Evolutionary conservation across 2,797 vertebrate genomes (phyloP).

Genomic region (Esox masquinongy): DNA sequence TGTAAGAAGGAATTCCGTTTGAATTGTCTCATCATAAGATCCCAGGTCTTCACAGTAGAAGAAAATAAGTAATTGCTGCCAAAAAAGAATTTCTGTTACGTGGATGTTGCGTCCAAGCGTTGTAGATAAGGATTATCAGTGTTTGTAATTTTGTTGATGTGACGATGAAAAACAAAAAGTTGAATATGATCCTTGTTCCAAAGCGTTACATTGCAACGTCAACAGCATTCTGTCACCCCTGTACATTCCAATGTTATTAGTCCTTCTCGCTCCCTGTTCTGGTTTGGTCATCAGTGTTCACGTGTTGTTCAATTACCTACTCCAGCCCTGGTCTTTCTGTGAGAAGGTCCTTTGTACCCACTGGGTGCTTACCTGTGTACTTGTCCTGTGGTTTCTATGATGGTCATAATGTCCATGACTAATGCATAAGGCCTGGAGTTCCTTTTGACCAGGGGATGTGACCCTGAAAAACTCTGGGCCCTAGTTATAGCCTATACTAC

Average conservation of each 20-base stretch:
- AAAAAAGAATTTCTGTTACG: conserved; percentile 28
- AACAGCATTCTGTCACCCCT: not conserved
- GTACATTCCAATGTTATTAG: not conserved
- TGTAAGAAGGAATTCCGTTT: conserved; percentile 16
- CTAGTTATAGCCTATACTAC: not conserved
- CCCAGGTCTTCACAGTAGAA: not conserved
- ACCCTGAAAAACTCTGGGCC: not conserved
- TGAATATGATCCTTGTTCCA: conserved; percentile 21
- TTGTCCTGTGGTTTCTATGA: conserved; percentile 48
- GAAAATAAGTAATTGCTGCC: conserved; percentile 45
- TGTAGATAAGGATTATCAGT: conserved; percentile 17
- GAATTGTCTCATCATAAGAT: not conserved
- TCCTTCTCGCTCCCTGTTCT: not conserved
- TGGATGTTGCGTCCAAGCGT: not conserved
- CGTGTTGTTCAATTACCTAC: not conserved
- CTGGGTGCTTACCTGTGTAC: conserved; percentile 48
- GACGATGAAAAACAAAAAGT: conserved; percentile 6
- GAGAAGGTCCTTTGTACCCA: conserved; percentile 16
- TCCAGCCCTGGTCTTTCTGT: conserved; percentile 29
- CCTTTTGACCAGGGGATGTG: not conserved
- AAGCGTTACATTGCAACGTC: conserved; percentile 39
- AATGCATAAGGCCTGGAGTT: conserved; percentile 39
- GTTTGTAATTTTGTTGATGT: conserved; percentile 13
- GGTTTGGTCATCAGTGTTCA: not conserved
- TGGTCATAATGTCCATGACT: conserved; percentile 52